phyloP scores from a whole-genome alignment of 1,140 invertebrate genomes.

The Acromyrmex heyeri region DNA sequence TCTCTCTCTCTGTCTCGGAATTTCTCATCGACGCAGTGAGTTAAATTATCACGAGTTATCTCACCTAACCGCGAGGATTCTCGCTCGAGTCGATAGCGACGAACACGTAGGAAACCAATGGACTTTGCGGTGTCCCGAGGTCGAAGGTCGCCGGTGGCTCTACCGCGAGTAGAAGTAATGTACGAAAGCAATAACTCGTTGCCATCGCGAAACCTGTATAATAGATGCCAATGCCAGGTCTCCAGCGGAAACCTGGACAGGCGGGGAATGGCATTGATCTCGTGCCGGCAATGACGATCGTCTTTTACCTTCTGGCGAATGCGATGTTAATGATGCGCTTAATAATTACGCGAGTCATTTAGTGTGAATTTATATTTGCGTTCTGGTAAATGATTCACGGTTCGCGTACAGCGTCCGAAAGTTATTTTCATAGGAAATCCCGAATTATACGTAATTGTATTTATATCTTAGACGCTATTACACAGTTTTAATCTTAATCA shows the following conservation, averaged over 20 bases:
- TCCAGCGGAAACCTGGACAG: neutral
- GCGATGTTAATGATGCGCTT: conserved; percentile 32
- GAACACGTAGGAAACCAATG: conserved; percentile 5
- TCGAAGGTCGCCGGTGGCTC: conserved; percentile 24
- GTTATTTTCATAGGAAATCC: neutral
- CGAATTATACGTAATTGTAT: neutral
- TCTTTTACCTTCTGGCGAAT: conserved; percentile 4
- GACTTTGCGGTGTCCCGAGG: conserved; percentile 29
- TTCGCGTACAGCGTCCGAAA: neutral
- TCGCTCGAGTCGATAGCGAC: conserved; percentile 25
- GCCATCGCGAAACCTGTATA: conserved; percentile 27
- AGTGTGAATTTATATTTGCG: neutral
- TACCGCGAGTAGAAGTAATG: conserved; percentile 34
- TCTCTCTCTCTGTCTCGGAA: neutral
- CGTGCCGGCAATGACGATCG: conserved; percentile 43
- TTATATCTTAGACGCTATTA: neutral
- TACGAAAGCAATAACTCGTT: conserved; percentile 52
- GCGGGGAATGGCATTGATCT: neutral
- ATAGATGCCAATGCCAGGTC: conserved; percentile 48
- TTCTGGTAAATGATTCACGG: neutral
- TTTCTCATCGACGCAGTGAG: conserved; percentile 6
- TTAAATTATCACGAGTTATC: conserved; percentile 39
- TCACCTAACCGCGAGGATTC: neutral
- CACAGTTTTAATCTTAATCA: neutral
- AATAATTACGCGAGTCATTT: conserved; percentile 47